Evolutionary conservation across 1,140 invertebrate species (phyloP).

Genomic region (Campoletis sonorensis): DNA sequence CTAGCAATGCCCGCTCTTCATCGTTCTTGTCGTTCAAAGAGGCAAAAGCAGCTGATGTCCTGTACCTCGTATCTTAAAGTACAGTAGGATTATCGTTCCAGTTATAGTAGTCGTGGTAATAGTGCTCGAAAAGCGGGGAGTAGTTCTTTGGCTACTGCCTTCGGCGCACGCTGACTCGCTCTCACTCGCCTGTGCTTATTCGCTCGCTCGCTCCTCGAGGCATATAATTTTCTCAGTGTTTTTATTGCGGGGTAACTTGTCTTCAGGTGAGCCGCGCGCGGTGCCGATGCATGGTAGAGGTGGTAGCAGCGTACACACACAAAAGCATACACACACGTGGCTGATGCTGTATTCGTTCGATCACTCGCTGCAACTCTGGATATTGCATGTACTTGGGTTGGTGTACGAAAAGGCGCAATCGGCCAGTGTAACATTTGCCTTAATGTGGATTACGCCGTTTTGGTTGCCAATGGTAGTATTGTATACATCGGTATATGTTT

Average conservation of each 20-base stretch:
- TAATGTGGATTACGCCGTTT: neutral
- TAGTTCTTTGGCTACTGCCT: constrained; percentile 63
- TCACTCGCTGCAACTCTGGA: neutral
- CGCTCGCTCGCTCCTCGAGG: constrained; percentile 60
- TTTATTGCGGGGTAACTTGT: constrained; percentile 77
- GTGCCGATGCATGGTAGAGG: constrained; percentile 55
- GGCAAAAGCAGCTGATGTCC: constrained; percentile 16
- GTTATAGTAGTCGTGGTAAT: constrained; percentile 51
- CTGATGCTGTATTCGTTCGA: constrained; percentile 1
- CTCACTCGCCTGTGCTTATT: constrained; percentile 5
- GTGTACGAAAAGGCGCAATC: neutral
- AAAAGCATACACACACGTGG: neutral
- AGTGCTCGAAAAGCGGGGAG: constrained; percentile 65
- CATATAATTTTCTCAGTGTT: constrained; percentile 77
- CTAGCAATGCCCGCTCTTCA: neutral
- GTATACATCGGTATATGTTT: constrained; percentile 17
- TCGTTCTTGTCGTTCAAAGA: constrained; percentile 6
- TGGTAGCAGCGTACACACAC: neutral
- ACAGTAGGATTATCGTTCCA: constrained; percentile 7
- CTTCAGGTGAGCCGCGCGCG: constrained; percentile 75
- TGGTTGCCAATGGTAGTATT: neutral
- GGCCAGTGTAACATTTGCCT: neutral
- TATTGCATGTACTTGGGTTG: constrained; percentile 2
- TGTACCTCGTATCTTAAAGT: neutral
- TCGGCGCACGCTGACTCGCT: constrained; percentile 63